phyloP scores from a whole-genome alignment of 2,113 vertebrate species.

The Ptilorrhoa leucosticta region DNA sequence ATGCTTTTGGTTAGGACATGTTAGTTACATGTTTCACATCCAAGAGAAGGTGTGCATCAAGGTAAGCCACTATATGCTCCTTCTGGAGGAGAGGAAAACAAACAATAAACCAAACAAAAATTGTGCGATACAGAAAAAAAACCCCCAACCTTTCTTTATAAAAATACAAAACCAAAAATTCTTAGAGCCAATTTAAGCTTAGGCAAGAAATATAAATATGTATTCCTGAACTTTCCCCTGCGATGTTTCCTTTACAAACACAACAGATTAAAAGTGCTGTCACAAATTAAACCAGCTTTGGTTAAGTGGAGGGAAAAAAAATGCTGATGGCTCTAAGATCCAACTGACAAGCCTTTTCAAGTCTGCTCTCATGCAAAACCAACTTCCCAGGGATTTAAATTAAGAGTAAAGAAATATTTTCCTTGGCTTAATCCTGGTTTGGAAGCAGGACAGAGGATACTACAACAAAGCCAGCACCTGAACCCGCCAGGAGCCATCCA shows the following conservation, averaged over 20 bases:
- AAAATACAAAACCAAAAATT: neutral
- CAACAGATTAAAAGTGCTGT: neutral
- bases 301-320: neutral
- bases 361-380: neutral
- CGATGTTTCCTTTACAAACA: neutral
- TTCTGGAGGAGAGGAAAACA: neutral
- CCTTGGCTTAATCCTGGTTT: neutral
- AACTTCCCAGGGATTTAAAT: neutral
- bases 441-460: neutral
- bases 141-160: neutral
- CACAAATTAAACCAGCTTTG: neutral
- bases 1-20: neutral
- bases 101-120: neutral
- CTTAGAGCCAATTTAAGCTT: neutral
- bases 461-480: neutral
- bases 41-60: neutral
- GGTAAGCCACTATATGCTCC: neutral
- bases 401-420: neutral
- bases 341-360: constrained; percentile 18
- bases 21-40: neutral
- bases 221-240: neutral
- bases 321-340: neutral
- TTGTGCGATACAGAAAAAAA: fast-evolving
- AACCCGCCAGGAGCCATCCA: neutral
- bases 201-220: neutral